Evolutionary conservation across 2,888 invertebrate species (phyloP).

Genomic region (Thysanoteuthis rhombus): DNA sequence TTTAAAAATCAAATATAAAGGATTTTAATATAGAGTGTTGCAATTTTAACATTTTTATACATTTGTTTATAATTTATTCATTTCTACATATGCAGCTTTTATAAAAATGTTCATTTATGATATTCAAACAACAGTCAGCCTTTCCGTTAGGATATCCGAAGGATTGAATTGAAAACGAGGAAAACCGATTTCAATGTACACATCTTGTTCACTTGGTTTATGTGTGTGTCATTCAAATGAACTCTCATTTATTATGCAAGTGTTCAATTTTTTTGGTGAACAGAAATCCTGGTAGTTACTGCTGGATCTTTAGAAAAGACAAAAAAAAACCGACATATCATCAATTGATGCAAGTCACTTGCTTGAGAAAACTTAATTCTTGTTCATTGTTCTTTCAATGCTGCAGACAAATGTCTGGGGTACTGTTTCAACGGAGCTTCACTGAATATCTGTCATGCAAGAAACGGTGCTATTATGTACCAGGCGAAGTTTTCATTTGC

Average conservation of each 20-base stretch:
- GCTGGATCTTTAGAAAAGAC: background rate
- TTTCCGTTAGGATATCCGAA: background rate
- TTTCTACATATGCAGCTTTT: background rate
- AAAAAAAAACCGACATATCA: background rate
- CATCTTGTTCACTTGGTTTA: background rate
- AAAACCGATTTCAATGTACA: background rate
- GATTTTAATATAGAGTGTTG: background rate
- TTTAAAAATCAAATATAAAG: background rate
- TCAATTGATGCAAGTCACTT: background rate
- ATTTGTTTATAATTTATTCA: slow-evolving; percentile 12
- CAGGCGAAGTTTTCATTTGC: background rate
- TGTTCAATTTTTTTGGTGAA: background rate
- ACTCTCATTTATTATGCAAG: background rate
- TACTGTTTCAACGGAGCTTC: background rate
- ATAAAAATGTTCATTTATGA: background rate
- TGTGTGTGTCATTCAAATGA: background rate
- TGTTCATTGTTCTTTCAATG: background rate
- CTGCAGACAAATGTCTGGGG: background rate
- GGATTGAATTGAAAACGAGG: background rate
- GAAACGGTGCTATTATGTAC: background rate
- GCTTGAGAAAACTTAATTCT: background rate
- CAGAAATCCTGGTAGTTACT: slow-evolving; percentile 12
- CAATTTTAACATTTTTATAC: background rate
- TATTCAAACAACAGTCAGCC: background rate
- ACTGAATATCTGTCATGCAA: background rate